A percentile compares a stretch with the other conserved stretches of the same genome.
Evolutionary conservation across 2,113 vertebrate species (phyloP).

Genomic region (Takifugu flavidus): DNA sequence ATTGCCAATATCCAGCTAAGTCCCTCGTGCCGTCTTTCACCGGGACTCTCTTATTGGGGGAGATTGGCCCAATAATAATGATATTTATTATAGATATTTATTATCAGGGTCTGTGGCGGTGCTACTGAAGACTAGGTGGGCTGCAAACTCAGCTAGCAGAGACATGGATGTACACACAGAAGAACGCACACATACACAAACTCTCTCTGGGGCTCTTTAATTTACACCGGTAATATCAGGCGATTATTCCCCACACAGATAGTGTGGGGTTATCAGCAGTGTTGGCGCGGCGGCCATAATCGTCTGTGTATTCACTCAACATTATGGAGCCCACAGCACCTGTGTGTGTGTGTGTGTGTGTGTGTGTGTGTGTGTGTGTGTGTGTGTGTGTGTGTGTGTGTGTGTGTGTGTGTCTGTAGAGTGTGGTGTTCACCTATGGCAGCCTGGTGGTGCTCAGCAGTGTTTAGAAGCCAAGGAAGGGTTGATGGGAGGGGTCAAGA

Average conservation of each 20-base stretch:
- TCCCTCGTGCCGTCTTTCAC: constrained; percentile 78
- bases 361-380: constrained; percentile 28
- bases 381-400: constrained; percentile 18
- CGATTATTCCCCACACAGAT: constrained; percentile 68
- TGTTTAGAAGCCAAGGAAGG: constrained; percentile 58
- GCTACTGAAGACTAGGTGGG: constrained; percentile 48
- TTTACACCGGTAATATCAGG: constrained; percentile 67
- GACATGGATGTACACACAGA: constrained; percentile 16
- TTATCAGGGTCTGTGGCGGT: constrained; percentile 73
- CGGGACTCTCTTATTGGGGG: constrained; percentile 70
- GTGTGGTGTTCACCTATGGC: constrained; percentile 47
- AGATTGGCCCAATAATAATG: constrained; percentile 81
- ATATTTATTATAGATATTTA: constrained; percentile 84
- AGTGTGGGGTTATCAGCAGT: constrained; percentile 61
- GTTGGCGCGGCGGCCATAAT: constrained; percentile 44
- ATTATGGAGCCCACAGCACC: constrained; percentile 51
- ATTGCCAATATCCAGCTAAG: constrained; percentile 79
- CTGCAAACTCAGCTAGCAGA: constrained; percentile 18
- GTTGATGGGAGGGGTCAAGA: constrained; percentile 64
- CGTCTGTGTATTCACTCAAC: constrained; percentile 49
- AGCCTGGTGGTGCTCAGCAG: constrained; percentile 46
- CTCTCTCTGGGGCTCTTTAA: constrained; percentile 62
- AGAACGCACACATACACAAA: constrained; percentile 22
- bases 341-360: constrained; percentile 36
- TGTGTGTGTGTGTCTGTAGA: constrained; percentile 21